Conservation (phyloP, 2,797 vertebrate species). For the Poeciliopsis presidionis region DNA sequence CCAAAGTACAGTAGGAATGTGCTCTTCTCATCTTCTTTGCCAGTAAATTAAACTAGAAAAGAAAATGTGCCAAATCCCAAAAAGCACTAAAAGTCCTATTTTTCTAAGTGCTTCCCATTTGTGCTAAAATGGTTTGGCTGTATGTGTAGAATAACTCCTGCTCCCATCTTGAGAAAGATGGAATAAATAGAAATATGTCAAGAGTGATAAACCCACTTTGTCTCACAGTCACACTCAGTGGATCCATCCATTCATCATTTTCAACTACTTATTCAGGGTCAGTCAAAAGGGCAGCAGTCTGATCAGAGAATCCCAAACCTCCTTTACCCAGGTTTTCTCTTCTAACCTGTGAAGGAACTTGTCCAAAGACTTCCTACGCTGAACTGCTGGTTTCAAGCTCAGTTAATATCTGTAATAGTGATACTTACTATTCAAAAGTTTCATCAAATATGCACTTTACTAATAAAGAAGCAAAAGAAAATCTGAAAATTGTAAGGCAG, state of each 20-base stretch:
- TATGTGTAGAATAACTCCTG: conserved; percentile 37
- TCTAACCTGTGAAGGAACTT: neutral
- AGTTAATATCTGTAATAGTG: neutral
- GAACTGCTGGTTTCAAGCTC: neutral
- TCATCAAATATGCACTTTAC: neutral
- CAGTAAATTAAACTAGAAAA: neutral
- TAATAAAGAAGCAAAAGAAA: neutral
- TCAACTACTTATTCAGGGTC: neutral
- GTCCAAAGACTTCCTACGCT: neutral
- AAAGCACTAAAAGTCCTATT: conserved; percentile 31
- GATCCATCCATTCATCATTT: neutral
- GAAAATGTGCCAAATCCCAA: conserved; percentile 18
- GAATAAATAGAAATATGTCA: conserved; percentile 39
- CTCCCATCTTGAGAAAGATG: conserved; percentile 30
- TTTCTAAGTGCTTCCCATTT: conserved; percentile 24
- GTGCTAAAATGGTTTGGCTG: conserved; percentile 27
- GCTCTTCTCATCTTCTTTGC: conserved; percentile 28
- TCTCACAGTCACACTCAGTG: neutral
- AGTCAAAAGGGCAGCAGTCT: neutral
- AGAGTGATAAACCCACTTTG: conserved; percentile 28
- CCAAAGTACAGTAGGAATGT: neutral
- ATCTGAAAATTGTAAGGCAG: no score
- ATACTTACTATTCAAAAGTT: neutral
- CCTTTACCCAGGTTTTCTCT: neutral
- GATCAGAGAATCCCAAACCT: neutral